Evolutionary conservation across 2,113 vertebrate genomes (phyloP), one percentile per base, ranked within the genome.

Genomic region (Cygnus buccinator): DNA sequence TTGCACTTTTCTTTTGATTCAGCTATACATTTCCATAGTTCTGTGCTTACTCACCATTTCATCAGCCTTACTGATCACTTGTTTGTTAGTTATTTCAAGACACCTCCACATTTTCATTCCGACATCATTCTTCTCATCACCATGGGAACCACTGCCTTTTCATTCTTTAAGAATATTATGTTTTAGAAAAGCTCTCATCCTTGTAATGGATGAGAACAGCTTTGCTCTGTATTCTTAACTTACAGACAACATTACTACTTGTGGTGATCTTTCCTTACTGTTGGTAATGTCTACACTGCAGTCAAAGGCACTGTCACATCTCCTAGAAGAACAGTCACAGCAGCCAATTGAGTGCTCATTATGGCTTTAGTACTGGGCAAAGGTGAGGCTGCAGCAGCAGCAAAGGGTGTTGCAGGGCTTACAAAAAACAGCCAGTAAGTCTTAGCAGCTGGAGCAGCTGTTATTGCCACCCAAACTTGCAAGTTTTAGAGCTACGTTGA

Each of bases 81-180:
- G 25, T 86, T 94, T 94, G 19, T 17, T 67, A 86, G 80, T 71
- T 91, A 84, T 81, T 93, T 87, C 80, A 87, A 90, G 33, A 80
- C 52, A 81, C n/a, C n/a, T 87, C 61, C 57, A 65, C 39, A 61
- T 93, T 89, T 89, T 81, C 29, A 46, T 95, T 95, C 72, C 76
- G 71, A 71, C 87, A 90, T 59, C 55, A 31, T 81, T 77, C 71
- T 63, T 67, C 43, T 72, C 80, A 91, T 97, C 93, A 87, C 94
- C 86, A 93, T 94, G 91, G 93, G 89, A 94, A 96, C 93, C 41
- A 67, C 55, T 59, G 55, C 48, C 55, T 89, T 89, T 92, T 84
- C 74, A 83, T 88, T 50, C 31, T 84, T 67, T 68, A 89, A 90
- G 76, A 90, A 81, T 74, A 93, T 66, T 71, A 62, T 26, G 46